These are phyloP conservation scores for Coreoperca whiteheadi DNA, from an alignment of 2,113 vertebrate species.

Conservation along the genomic window DNA sequence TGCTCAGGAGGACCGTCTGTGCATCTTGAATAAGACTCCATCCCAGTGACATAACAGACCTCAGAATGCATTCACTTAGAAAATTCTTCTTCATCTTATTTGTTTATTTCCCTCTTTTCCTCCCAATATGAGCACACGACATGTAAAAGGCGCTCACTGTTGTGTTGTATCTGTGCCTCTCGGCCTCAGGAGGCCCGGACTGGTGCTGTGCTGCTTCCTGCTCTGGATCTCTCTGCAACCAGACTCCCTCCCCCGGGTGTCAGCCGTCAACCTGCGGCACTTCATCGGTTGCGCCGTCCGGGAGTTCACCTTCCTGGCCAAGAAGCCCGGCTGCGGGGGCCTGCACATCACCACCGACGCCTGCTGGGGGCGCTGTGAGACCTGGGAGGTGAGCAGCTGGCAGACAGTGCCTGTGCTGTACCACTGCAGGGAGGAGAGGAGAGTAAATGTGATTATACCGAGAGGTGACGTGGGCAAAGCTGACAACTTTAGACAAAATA, in stretches of 20 bases:
- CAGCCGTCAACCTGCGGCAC: constrained; percentile 83
- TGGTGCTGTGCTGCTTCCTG: constrained; percentile 53
- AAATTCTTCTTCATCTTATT: not conserved
- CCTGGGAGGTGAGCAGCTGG: constrained; percentile 91
- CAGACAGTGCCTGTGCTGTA: not conserved
- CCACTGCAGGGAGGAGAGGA: too few relatives aligned
- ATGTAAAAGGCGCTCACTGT: accelerated
- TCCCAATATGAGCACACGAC: not conserved
- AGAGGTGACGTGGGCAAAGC: not conserved
- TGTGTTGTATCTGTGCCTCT: not conserved
- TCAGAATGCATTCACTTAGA: not conserved
- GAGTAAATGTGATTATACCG: not conserved
- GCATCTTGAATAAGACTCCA: not conserved
- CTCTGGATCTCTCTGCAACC: constrained; percentile 59
- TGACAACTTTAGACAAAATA: constrained; percentile 26
- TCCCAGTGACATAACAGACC: too few relatives aligned
- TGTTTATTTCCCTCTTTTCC: not conserved
- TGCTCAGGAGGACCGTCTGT: not conserved
- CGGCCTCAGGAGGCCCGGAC: constrained; percentile 28
- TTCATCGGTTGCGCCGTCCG: constrained; percentile 93
- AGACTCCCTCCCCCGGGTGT: not conserved
- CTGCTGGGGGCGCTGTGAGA: constrained; percentile 98
- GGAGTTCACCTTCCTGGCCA: constrained; percentile 93
- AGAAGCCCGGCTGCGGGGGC: constrained; percentile 89
- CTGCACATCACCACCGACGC: constrained; percentile 93